Evolutionary conservation across 1,140 invertebrate genomes (phyloP), one percentile per base, ranked within the genome.

Genomic region (Venturia canescens): DNA sequence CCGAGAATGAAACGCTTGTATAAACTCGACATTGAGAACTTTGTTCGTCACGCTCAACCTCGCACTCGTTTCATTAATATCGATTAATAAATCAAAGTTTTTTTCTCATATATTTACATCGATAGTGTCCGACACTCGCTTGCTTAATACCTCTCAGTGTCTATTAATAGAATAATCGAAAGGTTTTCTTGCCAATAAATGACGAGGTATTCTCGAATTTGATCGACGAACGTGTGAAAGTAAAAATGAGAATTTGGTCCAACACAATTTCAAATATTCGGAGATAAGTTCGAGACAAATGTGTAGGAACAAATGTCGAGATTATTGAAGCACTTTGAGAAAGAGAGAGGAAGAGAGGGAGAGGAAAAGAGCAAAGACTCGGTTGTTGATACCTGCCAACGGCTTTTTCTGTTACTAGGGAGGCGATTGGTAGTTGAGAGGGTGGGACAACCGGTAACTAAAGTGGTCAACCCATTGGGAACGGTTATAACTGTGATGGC

Each of bases 321-420:
- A 63, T 26, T 3, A 63, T 21, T 3, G 9, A 26, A 63, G 60
- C 50, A 53, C 18, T n/a, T 21, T 15, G 23, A 63, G 21, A 26
- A 26, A 63, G 23, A 63, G 60, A 23, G 60, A 1, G 60, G 1
- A 13, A 69, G 53, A 60, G 67, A 23, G 15, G 26, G 70, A 66
- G 26, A 67, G 66, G n/a, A 21, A 57, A 16, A 27, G 16, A 34
- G 29, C 27, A 23, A 66, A 63, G 67, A 48, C 48, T 44, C 84
- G 80, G 83, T 85, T 87, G 87, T 88, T 92, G 91, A 93, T 92
- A 94, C 94, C 94, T 95, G 95, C 94, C 94, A 94, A 95, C 94
- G 95, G 95, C 94, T 95, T 93, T 94, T 93, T 94, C 94, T 94
- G 94, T 93, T 94, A 93, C 92, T 92, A 93, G 95, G 95, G 94